Evolutionary conservation across 2,888 invertebrate genomes (phyloP).

Genomic region (Phasia obesa): DNA sequence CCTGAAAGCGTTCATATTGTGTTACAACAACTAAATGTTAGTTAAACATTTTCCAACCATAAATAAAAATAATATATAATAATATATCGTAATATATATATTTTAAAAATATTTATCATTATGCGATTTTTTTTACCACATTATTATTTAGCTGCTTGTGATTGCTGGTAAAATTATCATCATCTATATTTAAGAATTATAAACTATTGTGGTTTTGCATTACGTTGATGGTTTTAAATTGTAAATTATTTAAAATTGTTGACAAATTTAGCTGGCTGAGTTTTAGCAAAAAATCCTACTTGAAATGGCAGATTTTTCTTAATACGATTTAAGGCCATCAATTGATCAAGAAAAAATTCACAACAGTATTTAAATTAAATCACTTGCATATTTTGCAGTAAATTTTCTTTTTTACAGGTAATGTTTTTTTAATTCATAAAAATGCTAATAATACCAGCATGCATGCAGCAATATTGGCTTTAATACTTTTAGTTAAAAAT

Average conservation of each 20-base stretch:
- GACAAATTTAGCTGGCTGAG: slow-evolving; percentile 61
- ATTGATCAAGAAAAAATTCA: slow-evolving; percentile 28
- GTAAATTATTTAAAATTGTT: slow-evolving; percentile 76
- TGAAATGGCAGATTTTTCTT: not conserved
- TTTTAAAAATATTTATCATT: not conserved
- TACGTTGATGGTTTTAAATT: slow-evolving; percentile 75
- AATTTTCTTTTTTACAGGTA: not conserved
- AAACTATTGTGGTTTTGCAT: slow-evolving; percentile 70
- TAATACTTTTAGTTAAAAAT: slow-evolving; percentile 31
- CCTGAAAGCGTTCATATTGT: too few relatives aligned
- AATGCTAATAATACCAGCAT: slow-evolving; percentile 20
- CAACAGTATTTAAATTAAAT: slow-evolving; percentile 13
- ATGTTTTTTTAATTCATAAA: slow-evolving; percentile 36
- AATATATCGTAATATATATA: too few relatives aligned
- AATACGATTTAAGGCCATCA: too few relatives aligned
- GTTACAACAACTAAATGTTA: too few relatives aligned
- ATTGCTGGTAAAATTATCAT: slow-evolving; percentile 23
- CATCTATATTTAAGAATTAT: slow-evolving; percentile 1
- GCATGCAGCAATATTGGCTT: slow-evolving; percentile 21
- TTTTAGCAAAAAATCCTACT: slow-evolving; percentile 17
- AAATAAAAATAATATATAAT: too few relatives aligned
- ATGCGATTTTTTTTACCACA: not conserved
- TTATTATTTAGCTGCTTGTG: slow-evolving; percentile 38
- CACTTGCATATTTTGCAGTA: not conserved
- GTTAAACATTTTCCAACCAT: too few relatives aligned